Base-by-base conservation (phyloP, 2,113 vertebrate genomes). In the Antigone vipio region DNA sequence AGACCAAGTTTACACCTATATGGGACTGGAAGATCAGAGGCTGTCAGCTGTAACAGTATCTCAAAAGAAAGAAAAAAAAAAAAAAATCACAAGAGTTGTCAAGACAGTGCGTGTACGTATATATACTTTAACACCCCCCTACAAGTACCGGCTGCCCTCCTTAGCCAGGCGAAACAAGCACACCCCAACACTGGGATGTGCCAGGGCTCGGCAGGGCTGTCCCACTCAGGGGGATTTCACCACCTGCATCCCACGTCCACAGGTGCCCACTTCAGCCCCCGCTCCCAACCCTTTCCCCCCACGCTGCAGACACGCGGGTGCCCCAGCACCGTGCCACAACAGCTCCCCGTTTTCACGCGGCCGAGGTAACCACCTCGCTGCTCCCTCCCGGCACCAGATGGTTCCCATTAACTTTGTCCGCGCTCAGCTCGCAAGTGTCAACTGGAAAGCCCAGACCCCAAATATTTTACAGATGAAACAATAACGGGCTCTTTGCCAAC, bases 301-400 rank as follows among this genome's bases (percentile, higher is more conserved):
- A 1, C 2, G 1, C 5, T 8, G 19, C 18, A 50, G 63, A 30
- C 21, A 27, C 0, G 0, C 0, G 0, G 9, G 30, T 1, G 2
- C 40, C 24, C 44, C 1, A 0, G 32, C 29, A 88, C 10, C 23
- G 21, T 19, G 21, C 4, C 4, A 1, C 59, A 44, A 9, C 1
- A 0, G 23, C 26, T 53, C n/a, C 63, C 14, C 3, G 0, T 50
- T 60, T 83, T 29, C 62, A 32, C 2, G 0, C 0, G 2, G 22
- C 56, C 0, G 0, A 55, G 42, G 56, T 9, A 11, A 38, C 26
- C 53, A 15, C 10, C 50, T 38, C 3, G 0, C 34, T 3, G 2
- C 40, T 60, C 52, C 38, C 27, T 75, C 29, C 35, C 5, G 4
- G 47, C 23, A 19, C 80, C 88, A 89, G 49, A 50, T 47, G 35